Evolutionary conservation across 2,113 vertebrate species (phyloP), one percentile per base, ranked within the genome.

Genomic region (Cromileptes altivelis): DNA sequence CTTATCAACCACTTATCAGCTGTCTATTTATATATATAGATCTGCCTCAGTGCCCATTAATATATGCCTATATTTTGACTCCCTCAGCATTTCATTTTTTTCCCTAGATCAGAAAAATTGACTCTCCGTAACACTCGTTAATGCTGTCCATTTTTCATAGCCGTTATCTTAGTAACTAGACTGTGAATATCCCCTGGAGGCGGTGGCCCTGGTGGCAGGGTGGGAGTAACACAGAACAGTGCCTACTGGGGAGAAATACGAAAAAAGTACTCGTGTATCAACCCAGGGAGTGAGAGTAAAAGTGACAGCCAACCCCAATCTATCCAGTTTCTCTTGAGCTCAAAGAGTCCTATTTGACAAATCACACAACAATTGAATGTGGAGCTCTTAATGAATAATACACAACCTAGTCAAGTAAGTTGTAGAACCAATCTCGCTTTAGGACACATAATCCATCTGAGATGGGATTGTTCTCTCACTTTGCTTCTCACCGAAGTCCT

Each of bases 121-220:
- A 81, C 84, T 80, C 67, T 67, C 81, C 63, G 72, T 85, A 87
- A 82, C 81, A 71, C 70, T 89, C 70, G 75, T 87, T 93, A 93
- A 89, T 85, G 57, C 71, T 78, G 81, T 89, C 86, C 86, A 89
- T 94, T 94, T 93, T 87, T 94, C 92, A 92, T 79, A n/a, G 81
- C 76, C 14, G 50, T 84, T 91, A 79, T 92, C 78, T 76, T 86
- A 69, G 73, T 88, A 85, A 86, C 89, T 91, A 85, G 82, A 85
- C 87, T 87, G 81, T 89, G 80, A 90, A 85, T 87, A 80, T 85
- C 82, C 71, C 70, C 76, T 71, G 50, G 67, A 82, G 75, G 69
- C 67, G 57, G 69, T 82, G 61, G 70, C 18, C 62, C 47, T 80
- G 52, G 71, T 89, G 68, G 88, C 75, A 75, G 70, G 63, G 57